Evolutionary conservation across 2,797 vertebrate genomes (phyloP).

Genomic region (Etheostoma nigrum): DNA sequence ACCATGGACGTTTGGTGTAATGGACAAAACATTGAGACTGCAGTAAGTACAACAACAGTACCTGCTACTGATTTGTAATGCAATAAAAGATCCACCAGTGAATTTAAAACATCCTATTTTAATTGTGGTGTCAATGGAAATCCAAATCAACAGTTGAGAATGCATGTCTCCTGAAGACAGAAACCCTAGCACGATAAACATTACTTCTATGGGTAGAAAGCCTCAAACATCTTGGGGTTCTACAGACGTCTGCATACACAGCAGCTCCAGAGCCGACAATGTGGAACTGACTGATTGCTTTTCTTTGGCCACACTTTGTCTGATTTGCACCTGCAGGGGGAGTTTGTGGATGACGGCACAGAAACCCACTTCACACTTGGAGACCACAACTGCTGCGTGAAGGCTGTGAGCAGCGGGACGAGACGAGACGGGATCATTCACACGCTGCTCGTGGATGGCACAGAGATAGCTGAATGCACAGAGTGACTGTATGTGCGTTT

Average conservation of each 20-base stretch:
- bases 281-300: background rate
- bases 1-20: slow-evolving; percentile 99
- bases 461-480: slow-evolving; percentile 89
- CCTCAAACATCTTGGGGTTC: background rate
- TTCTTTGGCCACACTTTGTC: background rate
- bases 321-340: slow-evolving; percentile 84
- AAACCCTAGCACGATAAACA: background rate
- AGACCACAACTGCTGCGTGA: slow-evolving; percentile 93
- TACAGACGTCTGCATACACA: background rate
- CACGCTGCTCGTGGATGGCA: slow-evolving; percentile 92
- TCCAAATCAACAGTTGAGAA: too few species aligned
- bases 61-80: background rate
- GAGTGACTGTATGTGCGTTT: slow-evolving; percentile 75
- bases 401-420: slow-evolving; percentile 97
- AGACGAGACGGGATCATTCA: slow-evolving; percentile 96
- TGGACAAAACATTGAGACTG: slow-evolving; percentile 95
- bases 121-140: background rate
- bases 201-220: background rate
- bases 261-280: background rate
- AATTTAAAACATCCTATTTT: background rate
- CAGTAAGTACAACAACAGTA: slow-evolving; percentile 83
- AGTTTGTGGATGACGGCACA: slow-evolving; percentile 98
- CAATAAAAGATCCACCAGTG: background rate
- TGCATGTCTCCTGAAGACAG: background rate
- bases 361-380: slow-evolving; percentile 96